These are phyloP conservation scores for Xenops minutus DNA, from an alignment of 2,797 vertebrate genomes.

Conservation along the genomic window DNA sequence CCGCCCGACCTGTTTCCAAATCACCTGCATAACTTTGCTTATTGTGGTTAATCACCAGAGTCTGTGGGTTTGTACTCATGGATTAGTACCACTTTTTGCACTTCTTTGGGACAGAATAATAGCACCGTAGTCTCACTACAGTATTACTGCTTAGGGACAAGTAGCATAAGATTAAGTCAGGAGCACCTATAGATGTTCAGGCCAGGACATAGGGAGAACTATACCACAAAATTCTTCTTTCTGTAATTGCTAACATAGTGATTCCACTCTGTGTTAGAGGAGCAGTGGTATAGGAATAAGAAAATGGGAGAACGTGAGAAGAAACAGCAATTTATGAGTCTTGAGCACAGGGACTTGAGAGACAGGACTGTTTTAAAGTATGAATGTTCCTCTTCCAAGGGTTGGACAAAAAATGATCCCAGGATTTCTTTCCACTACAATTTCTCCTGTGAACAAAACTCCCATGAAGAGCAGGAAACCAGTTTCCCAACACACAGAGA, in stretches of 20 bases:
- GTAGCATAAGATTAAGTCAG: neutral
- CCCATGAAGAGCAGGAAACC: neutral
- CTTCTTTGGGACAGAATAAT: neutral
- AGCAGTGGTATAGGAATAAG: neutral
- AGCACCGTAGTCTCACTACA: accelerated
- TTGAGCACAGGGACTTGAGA: neutral
- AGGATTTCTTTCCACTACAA: neutral
- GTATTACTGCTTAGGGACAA: neutral
- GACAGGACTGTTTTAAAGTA: neutral
- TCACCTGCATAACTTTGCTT: accelerated
- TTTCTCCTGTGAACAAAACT: neutral
- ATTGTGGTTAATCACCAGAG: too few species aligned
- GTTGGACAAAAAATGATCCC: neutral
- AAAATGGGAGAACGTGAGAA: neutral
- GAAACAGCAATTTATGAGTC: neutral
- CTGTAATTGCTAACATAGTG: neutral
- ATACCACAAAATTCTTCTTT: neutral
- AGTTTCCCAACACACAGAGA: accelerated
- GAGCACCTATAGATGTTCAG: neutral
- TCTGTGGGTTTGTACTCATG: accelerated
- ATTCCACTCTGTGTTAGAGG: neutral
- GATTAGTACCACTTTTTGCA: accelerated
- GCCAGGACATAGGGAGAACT: neutral
- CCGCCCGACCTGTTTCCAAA: neutral
- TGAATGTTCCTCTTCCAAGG: neutral